phyloP scores from a whole-genome alignment of 2,113 vertebrate genomes.

The Cynocephalus volans region DNA sequence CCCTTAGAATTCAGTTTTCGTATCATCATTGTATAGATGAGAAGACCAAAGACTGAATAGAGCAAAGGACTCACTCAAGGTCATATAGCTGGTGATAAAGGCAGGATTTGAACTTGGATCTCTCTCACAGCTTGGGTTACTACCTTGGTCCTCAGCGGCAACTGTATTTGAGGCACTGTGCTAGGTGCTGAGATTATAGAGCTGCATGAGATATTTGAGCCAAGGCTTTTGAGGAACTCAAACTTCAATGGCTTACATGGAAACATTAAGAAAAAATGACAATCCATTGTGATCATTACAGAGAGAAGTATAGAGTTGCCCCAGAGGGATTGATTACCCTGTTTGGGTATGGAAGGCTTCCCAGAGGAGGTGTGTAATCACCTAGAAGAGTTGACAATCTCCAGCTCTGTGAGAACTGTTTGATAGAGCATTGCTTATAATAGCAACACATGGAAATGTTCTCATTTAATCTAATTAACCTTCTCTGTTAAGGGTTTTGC shows the following conservation, averaged over 20 bases:
- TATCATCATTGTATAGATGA: background rate
- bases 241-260: background rate
- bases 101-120: background rate
- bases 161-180: background rate
- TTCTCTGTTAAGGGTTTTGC: background rate
- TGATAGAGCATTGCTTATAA: background rate
- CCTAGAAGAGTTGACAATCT: background rate
- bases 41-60: background rate
- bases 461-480: background rate
- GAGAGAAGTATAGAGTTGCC: background rate
- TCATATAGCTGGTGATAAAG: background rate
- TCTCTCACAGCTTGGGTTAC: background rate
- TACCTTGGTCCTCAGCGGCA: background rate
- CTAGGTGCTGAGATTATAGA: background rate
- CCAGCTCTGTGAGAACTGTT: background rate
- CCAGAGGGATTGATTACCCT: background rate
- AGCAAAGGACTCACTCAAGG: background rate
- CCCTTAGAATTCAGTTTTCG: background rate
- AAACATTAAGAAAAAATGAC: background rate
- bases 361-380: background rate
- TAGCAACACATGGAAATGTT: background rate
- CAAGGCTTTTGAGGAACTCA: background rate
- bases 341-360: background rate
- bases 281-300: background rate
- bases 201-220: background rate